Evolutionary conservation across 2,797 vertebrate genomes (phyloP).

Genomic region (Premnoplex brunnescens): DNA sequence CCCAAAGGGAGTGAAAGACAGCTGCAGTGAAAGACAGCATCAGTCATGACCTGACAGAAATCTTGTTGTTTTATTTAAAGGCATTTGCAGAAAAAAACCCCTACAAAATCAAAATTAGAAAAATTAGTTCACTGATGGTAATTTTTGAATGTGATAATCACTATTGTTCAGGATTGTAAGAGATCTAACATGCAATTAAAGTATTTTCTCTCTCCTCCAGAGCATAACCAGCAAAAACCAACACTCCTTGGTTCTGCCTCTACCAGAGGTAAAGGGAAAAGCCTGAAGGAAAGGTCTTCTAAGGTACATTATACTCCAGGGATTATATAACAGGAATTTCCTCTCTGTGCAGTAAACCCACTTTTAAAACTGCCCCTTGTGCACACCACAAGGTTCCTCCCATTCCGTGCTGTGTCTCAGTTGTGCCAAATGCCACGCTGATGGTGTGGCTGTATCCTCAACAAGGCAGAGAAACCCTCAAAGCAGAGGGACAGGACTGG

Average conservation of each 20-base stretch:
- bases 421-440: neutral
- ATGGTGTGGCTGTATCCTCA: neutral
- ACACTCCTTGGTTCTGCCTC: neutral
- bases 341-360: neutral
- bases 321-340: neutral
- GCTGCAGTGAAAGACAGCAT: neutral
- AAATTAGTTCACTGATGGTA: neutral
- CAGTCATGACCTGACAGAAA: neutral
- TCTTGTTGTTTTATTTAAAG: neutral
- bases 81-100: neutral
- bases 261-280: neutral
- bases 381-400: neutral
- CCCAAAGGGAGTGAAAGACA: neutral
- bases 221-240: neutral
- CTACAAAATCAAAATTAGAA: neutral
- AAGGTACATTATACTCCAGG: neutral
- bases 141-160: rapidly evolving
- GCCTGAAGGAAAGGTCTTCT: neutral
- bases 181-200: neutral
- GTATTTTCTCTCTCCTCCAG: neutral
- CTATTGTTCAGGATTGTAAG: neutral
- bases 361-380: neutral
- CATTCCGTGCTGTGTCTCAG: neutral
- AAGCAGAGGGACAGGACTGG: neutral
- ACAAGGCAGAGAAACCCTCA: neutral